Conservation (phyloP, 2,888 invertebrate genomes). For the Lasius platythorax region DNA sequence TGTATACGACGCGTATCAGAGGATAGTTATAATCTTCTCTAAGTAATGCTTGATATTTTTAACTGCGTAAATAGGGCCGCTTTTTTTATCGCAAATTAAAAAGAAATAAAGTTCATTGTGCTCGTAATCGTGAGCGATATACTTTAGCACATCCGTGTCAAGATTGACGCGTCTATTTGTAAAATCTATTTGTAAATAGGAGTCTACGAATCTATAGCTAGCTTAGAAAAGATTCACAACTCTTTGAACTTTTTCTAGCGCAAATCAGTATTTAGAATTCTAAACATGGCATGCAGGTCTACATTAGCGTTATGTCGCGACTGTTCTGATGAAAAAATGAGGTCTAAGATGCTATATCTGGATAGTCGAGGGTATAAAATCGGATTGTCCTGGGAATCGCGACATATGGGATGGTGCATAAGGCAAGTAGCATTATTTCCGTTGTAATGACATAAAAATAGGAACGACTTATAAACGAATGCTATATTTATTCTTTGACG, state of each 20-base stretch:
- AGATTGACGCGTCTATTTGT: conserved; percentile 33
- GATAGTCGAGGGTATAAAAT: conserved; percentile 16
- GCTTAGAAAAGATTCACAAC: conserved; percentile 9
- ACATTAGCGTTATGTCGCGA: neutral
- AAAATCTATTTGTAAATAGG: neutral
- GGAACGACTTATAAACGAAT: conserved; percentile 38
- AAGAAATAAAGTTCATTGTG: neutral
- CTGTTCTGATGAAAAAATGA: conserved; percentile 48
- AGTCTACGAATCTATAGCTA: conserved; percentile 3
- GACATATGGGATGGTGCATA: conserved; percentile 45
- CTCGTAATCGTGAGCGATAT: neutral
- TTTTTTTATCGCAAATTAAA: neutral
- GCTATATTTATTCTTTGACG: conserved; percentile 50
- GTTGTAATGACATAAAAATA: conserved; percentile 62
- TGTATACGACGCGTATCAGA: neutral
- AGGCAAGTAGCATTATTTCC: conserved; percentile 50
- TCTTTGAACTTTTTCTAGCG: conserved; percentile 10
- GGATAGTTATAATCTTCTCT: neutral
- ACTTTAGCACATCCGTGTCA: conserved; percentile 19
- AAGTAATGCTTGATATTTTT: neutral
- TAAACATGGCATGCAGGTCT: conserved; percentile 9
- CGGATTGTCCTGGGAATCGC: conserved; percentile 52
- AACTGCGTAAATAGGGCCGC: neutral
- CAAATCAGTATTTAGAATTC: conserved; percentile 6
- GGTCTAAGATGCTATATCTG: conserved; percentile 33